Evolutionary conservation across 2,888 invertebrate species (phyloP), one percentile per base, ranked within the genome.

Genomic region (Dusona sp.): DNA sequence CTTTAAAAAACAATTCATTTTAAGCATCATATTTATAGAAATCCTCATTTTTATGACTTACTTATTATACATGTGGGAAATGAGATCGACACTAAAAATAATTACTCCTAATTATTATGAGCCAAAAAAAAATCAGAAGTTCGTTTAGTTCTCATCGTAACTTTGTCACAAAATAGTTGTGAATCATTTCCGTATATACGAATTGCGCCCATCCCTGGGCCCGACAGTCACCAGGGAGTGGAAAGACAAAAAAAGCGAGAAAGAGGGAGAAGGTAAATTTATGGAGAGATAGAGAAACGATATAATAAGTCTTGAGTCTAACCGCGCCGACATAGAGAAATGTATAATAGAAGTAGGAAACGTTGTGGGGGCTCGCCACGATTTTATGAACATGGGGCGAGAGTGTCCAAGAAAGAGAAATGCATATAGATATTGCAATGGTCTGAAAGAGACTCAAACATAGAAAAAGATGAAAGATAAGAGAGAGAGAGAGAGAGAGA

Each of bases 401-500:
- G 82, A 79, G 70, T 80, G 70, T 79, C 75, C 85, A 75, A 83
- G 70, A 70, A 22, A 33, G 70, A 77, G 67, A 80, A 67, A 45
- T 61, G 64, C 38, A 72, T 48, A 64, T 64, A 85, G 89, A 67
- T 29, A 78, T 33, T 51, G 36, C 51, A 48, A 65, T 83, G 45
- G 22, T 22, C 19, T 29, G 70, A 70, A 45, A 48, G 38, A 80
- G 38, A 57, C 61, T 29, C 16, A 61, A 61, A 61, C 61, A 61
- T 61, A 29, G 29, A 29, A 16, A 61, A 29, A 61, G 16, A 61
- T 25, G 2, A 3, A 61, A 2, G 7, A 61, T 29, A 6, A 61
- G 13, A 25, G 79, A 84, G 70, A 65, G 54, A 64, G 45, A 77
- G 86, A 91, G 13, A 73, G 54, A 93, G 84, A 92, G n/a, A 48